Percentiles rank a stretch among this genome's conserved stretches.
These are phyloP conservation scores for Drosophila gaucha DNA, from an alignment of 2,888 invertebrate genomes.

Conservation along the genomic window DNA sequence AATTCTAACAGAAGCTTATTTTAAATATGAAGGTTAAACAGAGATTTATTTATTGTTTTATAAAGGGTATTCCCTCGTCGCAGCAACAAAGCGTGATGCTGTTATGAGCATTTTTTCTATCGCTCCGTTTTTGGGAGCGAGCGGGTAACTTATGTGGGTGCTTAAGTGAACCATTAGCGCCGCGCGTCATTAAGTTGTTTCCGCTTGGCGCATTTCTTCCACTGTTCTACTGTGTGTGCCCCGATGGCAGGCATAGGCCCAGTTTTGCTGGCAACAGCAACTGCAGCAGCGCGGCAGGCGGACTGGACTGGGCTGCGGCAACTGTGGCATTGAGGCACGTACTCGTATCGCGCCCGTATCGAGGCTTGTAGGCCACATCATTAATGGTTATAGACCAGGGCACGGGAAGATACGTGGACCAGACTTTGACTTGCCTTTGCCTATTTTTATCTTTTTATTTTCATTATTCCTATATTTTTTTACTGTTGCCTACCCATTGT, in stretches of 20 bases:
- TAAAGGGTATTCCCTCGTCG: constrained; percentile 17
- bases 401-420: constrained; percentile 10
- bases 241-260: constrained; percentile 27
- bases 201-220: constrained; percentile 77
- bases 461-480: constrained; percentile 8
- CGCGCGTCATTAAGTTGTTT: constrained; percentile 82
- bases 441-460: constrained; percentile 28
- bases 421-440: constrained; percentile 14
- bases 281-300: constrained; percentile 1
- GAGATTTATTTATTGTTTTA: too few relatives aligned
- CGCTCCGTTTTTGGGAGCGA: constrained; percentile 48
- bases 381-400: constrained; percentile 72
- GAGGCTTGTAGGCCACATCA: constrained; percentile 70
- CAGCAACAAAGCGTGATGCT: too few relatives aligned
- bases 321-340: constrained; percentile 60
- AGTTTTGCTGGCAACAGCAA: neutral
- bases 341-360: constrained; percentile 44
- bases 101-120: constrained; percentile 26
- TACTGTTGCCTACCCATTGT: constrained; percentile 25
- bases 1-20: too few relatives aligned
- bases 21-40: too few relatives aligned
- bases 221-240: constrained; percentile 50
- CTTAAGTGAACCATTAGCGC: constrained; percentile 82
- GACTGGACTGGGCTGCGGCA: constrained; percentile 6
- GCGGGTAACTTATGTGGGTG: constrained; percentile 75